Base-by-base conservation (phyloP, 2,797 vertebrate species). In the Gephyroberyx darwinii region DNA sequence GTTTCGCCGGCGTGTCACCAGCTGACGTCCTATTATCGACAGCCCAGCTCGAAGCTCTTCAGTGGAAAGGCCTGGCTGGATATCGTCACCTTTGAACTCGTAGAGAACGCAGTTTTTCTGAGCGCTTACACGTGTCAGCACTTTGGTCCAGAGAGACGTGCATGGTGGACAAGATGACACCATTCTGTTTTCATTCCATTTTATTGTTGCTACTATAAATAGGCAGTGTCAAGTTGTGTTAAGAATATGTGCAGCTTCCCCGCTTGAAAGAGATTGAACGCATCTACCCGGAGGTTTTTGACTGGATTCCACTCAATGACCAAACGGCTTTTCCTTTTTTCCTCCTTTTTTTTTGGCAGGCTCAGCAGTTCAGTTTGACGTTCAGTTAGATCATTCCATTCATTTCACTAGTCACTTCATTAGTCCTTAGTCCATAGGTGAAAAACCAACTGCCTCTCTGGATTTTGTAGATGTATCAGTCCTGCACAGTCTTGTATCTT, bases 1-100 rank as follows among this genome's bases (percentile, higher is more conserved):
- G 17, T 61, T 76, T 73, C 55, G 52, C 47, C 19, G 48, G 59
- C 60, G 35, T 47, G 41, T 48, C 63, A 0, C 56, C 37, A 37
- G 52, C 13, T 26, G 30, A 65, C 60, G 57, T 53, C 48, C 43
- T 67, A 31, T 19, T 69, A 37, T 19, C 66, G 59, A 65, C 26
- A 20, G 12, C 10, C 26, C 9, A 35, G 37, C 22, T 16, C 20
- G 58, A 35, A 31, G 7, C 5, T 41, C 9, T 69, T 58, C 35
- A 41, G 19, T 57, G 33, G 17, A 62, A 56, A 0, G 0, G 13
- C 45, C 30, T 9, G 5, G 5, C 9, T 31, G 26, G 7, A 8
- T 51, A 30, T 31, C 13, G 41, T 62, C 70, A 67, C 30, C 53
- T 30, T 51, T 54, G 30, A 76, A 35, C 51, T 12, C 13, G n/a